These are phyloP conservation scores for Synergus itoensis DNA, from an alignment of 2,888 invertebrate species.

Conservation along the genomic window DNA sequence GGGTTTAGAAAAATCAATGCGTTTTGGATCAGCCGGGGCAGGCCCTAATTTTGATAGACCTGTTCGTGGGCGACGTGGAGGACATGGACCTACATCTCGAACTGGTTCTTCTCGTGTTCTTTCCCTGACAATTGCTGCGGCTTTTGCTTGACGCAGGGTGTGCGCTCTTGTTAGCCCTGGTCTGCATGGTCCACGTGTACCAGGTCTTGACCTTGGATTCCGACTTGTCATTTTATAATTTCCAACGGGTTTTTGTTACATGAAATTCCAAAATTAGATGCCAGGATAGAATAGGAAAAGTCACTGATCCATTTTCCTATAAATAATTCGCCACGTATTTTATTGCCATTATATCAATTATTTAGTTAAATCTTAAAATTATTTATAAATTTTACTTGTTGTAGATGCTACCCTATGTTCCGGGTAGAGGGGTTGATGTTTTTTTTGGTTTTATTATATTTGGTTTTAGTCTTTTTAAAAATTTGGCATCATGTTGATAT, in stretches of 20 bases:
- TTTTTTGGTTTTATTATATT: background rate
- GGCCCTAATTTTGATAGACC: constrained; percentile 45
- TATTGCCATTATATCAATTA: background rate
- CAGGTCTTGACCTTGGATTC: background rate
- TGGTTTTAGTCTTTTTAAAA: background rate
- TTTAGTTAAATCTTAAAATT: background rate
- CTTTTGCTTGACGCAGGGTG: constrained; percentile 8
- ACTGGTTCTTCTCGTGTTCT: background rate
- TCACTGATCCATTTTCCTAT: background rate
- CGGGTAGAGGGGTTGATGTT: background rate
- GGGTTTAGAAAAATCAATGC: constrained; percentile 64
- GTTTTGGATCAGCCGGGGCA: constrained; percentile 60
- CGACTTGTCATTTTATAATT: background rate
- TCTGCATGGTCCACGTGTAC: constrained; percentile 19
- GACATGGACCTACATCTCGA: background rate
- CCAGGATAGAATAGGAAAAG: background rate
- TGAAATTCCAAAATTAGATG: background rate
- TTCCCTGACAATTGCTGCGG: background rate
- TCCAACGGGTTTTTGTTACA: background rate
- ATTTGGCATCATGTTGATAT: background rate
- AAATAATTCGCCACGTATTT: background rate
- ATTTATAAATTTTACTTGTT: background rate
- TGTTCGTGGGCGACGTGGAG: constrained; percentile 4
- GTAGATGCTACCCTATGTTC: background rate
- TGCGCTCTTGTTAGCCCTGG: constrained; percentile 10